phyloP scores from a whole-genome alignment of 2,797 vertebrate species.

The Hephaestus fuliginosus region DNA sequence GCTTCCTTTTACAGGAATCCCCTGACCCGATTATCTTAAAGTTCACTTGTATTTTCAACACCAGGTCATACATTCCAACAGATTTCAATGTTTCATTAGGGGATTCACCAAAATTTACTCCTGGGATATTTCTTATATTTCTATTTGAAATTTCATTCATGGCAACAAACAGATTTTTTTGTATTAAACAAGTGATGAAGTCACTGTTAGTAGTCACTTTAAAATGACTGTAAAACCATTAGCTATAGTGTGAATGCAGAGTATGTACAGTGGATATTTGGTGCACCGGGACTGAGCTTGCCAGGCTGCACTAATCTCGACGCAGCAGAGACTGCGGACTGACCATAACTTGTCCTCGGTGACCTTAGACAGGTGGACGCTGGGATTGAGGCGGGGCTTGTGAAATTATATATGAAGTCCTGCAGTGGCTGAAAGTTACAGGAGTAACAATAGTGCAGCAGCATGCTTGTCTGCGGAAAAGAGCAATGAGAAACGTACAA shows the following conservation, averaged over 20 bases:
- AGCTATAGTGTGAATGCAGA: background rate
- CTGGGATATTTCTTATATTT: background rate
- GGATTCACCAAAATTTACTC: background rate
- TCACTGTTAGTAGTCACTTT: too few species aligned
- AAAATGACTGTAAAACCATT: too few species aligned
- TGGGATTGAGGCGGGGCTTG: background rate
- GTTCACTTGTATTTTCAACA: background rate
- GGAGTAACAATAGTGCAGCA: background rate
- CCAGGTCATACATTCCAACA: background rate
- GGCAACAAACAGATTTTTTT: too few species aligned
- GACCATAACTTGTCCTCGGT: background rate
- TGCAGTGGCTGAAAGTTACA: background rate
- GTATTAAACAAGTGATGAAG: too few species aligned
- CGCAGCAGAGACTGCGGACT: background rate
- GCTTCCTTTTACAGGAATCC: background rate
- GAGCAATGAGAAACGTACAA: background rate
- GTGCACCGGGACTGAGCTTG: background rate
- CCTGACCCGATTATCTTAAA: background rate
- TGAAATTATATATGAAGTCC: conserved; percentile 1
- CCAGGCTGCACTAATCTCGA: background rate
- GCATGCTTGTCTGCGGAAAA: background rate
- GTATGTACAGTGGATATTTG: background rate
- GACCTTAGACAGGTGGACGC: background rate
- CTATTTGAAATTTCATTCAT: too few species aligned
- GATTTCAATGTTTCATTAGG: background rate